Evolutionary conservation across 2,888 invertebrate species (phyloP), one percentile per base, ranked within the genome.

Genomic region (Cantharis nigra): DNA sequence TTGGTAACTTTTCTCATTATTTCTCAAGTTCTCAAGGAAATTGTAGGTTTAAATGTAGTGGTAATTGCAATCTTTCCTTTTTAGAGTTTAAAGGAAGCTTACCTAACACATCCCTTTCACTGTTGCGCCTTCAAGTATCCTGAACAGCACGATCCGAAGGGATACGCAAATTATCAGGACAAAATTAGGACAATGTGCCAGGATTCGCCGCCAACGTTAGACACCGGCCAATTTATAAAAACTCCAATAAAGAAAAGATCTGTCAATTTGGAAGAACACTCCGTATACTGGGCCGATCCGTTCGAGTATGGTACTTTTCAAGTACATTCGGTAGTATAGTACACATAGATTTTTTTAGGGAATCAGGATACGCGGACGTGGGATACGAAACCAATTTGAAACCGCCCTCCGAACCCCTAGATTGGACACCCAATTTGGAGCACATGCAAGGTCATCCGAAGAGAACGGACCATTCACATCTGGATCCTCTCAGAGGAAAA

Each of bases 71-170:
- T 3, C 3, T 3, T 20, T 77, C 1, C 1, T 23, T 82, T 84
- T 3, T 87, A 95, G 95, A 91, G 91, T 85, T 88, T 95, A 79
- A 91, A 92, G 85, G 91, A 90, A 84, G 95, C 95, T 0, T 91
- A 90, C 85, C 89, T 97, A 78, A 96, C 96, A 0, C 96, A 96
- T 87, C 94, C 95, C 71, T 96, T 96, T 87, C 97, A 97, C 85
- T 97, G 97, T 89, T 97, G 97, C 87, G 97, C 97, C 9, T 97
- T 97, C 88, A 92, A 93, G 84, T 95, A 93, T 86, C 96, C 96
- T 0, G 93, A 94, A 81, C 91, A 94, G 10, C 96, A 97, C 85
- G 92, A 96, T 88, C 96, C 95, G 0, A 89, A 89, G 16, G 89
- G 92, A 13, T 94, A 94, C 85, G 92, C 92, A 14, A 88, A 92